Conservation (phyloP, 2,113 vertebrate species). For the Formicarius rufipectus region DNA sequence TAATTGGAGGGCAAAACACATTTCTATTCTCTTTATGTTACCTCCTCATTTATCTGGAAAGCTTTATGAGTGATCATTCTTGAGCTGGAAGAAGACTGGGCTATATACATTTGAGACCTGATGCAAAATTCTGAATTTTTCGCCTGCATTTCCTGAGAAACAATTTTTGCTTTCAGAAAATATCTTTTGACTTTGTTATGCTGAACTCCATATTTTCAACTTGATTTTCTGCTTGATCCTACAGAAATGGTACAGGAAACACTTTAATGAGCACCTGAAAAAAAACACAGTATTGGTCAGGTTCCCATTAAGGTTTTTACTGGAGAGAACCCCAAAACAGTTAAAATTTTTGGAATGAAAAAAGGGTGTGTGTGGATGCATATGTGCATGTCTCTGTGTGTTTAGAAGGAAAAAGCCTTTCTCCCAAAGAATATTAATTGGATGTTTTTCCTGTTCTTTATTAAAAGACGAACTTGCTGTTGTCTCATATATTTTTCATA, state of each 20-base stretch:
- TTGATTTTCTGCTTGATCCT: neutral
- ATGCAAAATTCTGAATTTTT: neutral
- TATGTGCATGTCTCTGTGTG: fast-evolving
- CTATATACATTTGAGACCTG: neutral
- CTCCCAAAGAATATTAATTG: neutral
- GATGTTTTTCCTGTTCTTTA: neutral
- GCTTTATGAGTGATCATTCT: neutral
- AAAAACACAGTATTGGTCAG: neutral
- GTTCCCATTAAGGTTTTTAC: neutral
- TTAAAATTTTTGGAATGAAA: neutral
- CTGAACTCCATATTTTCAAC: neutral
- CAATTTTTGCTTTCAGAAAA: neutral
- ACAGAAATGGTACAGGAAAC: neutral
- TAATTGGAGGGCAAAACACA: neutral
- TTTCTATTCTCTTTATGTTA: neutral
- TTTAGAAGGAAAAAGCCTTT: neutral
- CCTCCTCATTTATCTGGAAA: neutral
- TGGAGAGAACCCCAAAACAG: neutral
- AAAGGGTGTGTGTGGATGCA: neutral
- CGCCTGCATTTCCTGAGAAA: neutral
- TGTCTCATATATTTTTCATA: neutral
- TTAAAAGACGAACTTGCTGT: neutral
- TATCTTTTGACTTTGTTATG: neutral
- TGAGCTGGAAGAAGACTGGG: neutral
- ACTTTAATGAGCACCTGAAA: neutral